Evolutionary conservation across 1,140 invertebrate species (phyloP), one percentile per base, ranked within the genome.

Genomic region (Thalassaphorura encarpata): DNA sequence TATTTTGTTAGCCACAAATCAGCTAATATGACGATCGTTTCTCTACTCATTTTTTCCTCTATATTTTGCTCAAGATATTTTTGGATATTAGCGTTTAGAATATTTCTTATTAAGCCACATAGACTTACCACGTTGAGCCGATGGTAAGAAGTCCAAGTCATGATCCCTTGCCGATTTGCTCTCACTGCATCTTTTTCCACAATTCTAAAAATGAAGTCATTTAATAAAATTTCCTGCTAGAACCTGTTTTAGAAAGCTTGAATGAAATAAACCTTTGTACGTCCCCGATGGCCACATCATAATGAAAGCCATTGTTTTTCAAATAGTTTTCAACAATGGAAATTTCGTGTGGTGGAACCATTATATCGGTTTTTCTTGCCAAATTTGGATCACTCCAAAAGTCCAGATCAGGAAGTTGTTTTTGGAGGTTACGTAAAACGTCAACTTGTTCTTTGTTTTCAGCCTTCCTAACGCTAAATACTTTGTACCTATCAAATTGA

Each of bases 91-190:
- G n/a, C n/a, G n/a, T n/a, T n/a, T n/a, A n/a, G n/a, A n/a, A n/a
- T n/a, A n/a, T n/a, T n/a, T n/a, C n/a, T n/a, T n/a, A n/a, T n/a
- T n/a, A n/a, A n/a, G n/a, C n/a, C n/a, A n/a, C n/a, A n/a, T n/a
- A n/a, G n/a, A n/a, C n/a, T 52, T 36, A 64, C 62, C 40, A 36
- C 43, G 6, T 57, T 52, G 6, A 64, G 41, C 31, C 59, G 19
- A 26, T 64, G 62, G 26, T 64, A 64, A 27, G 57, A 31, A 27
- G 55, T 64, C 62, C 62, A 64, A 51, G 56, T 61, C 62, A 64
- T 64, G 6, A 31, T 52, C 2, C 49, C 42, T 42, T 62, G 56
- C 4, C 53, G 2, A 26, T 52, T 52, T 46, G 39, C 33, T 41
- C 62, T 19, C 11, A n/a, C 23, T 13, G 18, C 40, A 19, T 58